Conservation (phyloP, 2,888 invertebrate species). For the Cheilosia impressa region DNA sequence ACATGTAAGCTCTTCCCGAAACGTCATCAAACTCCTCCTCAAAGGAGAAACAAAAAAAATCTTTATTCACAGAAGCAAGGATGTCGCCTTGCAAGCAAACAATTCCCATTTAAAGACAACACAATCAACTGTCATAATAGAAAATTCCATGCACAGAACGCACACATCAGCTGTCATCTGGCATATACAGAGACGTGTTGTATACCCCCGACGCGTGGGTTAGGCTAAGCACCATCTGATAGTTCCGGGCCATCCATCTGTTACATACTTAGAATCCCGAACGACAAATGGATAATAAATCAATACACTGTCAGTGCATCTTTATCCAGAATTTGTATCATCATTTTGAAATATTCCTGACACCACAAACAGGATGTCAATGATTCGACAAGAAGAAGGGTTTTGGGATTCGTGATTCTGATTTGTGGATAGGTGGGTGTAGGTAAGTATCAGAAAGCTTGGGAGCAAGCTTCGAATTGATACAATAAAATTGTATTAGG, state of each 20-base stretch:
- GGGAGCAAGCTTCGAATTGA: too few species aligned
- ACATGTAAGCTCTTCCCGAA: background rate
- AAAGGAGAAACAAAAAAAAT: too few species aligned
- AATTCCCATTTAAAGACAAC: conserved; percentile 46
- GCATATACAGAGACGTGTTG: background rate
- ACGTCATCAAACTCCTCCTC: background rate
- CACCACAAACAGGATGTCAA: conserved; percentile 12
- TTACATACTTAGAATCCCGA: conserved; percentile 42
- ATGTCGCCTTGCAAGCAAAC: conserved; percentile 4
- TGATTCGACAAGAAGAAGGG: conserved; percentile 12
- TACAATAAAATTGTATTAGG: too few species aligned
- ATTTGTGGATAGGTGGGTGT: background rate
- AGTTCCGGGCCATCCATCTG: conserved; percentile 44
- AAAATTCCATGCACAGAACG: conserved; percentile 19
- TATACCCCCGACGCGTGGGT: background rate
- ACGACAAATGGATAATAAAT: conserved; percentile 57
- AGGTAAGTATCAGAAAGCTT: conserved; percentile 1
- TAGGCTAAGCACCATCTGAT: conserved; percentile 27
- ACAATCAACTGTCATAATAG: conserved; percentile 53
- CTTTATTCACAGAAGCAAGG: background rate
- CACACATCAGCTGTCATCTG: conserved; percentile 13
- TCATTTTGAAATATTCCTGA: conserved; percentile 30
- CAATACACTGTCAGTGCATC: conserved; percentile 66
- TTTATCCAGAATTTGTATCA: conserved; percentile 47
- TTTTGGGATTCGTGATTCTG: background rate